Evolutionary conservation across 2,797 vertebrate species (phyloP).

Genomic region (Myotis planiceps): DNA sequence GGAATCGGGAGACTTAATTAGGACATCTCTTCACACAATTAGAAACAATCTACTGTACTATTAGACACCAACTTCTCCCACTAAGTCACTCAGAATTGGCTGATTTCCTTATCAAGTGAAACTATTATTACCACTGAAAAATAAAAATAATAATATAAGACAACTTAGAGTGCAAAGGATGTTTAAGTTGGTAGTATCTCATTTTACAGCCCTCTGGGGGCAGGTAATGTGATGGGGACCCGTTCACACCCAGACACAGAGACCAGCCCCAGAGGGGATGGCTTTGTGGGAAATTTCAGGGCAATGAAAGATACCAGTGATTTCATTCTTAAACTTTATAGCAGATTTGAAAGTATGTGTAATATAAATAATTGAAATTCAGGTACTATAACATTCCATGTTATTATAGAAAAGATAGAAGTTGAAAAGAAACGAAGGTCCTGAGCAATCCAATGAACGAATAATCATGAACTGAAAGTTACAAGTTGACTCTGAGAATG

Average conservation of each 20-base stretch:
- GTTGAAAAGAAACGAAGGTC: neutral
- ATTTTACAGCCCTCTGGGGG: neutral
- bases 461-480: neutral
- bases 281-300: neutral
- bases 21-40: conserved; percentile 21
- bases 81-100: neutral
- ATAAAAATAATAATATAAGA: neutral
- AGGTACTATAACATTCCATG: neutral
- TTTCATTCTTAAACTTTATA: neutral
- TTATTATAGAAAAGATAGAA: conserved; percentile 10
- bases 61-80: neutral
- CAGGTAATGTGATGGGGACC: neutral
- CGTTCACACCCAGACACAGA: neutral
- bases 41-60: conserved; percentile 6
- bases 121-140: neutral
- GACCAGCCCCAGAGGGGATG: neutral
- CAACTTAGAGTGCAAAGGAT: neutral
- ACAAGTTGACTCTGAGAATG: neutral
- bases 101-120: neutral
- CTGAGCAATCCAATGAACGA: neutral
- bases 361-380: neutral
- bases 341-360: neutral
- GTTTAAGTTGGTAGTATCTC: neutral
- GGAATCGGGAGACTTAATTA: neutral
- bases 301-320: neutral